Evolutionary conservation across 2,797 vertebrate genomes (phyloP).

Genomic region (Sebastes minor): DNA sequence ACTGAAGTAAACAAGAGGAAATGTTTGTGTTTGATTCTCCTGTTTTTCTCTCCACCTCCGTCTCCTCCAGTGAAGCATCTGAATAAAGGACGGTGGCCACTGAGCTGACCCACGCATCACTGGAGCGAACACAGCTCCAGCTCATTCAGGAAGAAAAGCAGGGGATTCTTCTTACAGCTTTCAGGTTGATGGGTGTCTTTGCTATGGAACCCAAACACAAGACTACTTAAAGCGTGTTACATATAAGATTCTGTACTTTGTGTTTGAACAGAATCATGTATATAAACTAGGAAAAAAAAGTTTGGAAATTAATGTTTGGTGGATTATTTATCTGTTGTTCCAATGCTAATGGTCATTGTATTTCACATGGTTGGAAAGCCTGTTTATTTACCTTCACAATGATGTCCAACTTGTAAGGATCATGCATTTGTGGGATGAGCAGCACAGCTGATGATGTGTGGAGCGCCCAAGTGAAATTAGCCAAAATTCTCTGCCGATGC

Average conservation of each 20-base stretch:
- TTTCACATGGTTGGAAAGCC: too few species aligned
- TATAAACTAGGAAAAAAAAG: too few species aligned
- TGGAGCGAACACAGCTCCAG: slow-evolving; percentile 6
- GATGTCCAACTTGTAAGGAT: too few species aligned
- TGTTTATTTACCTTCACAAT: too few species aligned
- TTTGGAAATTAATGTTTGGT: too few species aligned
- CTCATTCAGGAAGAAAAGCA: slow-evolving; percentile 36
- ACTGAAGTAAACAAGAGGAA: slow-evolving; percentile 43
- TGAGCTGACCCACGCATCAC: slow-evolving; percentile 42
- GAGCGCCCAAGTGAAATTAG: too few species aligned
- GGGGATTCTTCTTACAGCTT: neutral
- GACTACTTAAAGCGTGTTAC: neutral
- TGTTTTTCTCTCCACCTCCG: slow-evolving; percentile 21
- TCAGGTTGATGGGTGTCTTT: neutral
- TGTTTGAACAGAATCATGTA: neutral
- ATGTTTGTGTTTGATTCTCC: slow-evolving; percentile 38
- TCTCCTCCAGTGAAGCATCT: slow-evolving; percentile 42
- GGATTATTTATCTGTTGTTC: too few species aligned
- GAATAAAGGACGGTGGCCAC: slow-evolving; percentile 25
- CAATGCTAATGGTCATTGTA: too few species aligned
- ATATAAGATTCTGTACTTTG: neutral
- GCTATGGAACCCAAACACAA: neutral
- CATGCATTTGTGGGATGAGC: too few species aligned
- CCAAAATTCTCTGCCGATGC: too few species aligned
- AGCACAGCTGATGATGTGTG: too few species aligned